Base-by-base conservation (phyloP, 2,113 vertebrate species). In the Eonycteris spelaea region DNA sequence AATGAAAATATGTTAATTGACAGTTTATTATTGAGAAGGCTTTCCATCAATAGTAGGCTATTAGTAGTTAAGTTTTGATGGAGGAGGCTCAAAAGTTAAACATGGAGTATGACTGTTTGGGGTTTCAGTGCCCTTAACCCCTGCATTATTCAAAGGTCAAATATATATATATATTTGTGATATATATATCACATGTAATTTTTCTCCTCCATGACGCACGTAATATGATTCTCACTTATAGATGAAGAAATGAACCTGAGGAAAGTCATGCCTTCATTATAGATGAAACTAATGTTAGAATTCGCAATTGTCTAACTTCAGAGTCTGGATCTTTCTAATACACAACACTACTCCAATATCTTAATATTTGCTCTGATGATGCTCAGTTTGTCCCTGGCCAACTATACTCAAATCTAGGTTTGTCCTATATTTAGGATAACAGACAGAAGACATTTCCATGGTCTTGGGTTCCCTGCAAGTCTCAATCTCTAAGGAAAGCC, bases 311-410 rank as follows among this genome's bases (percentile, higher is more conserved):
- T 65, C 18, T 55, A 33, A 67, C 40, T 8, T 59, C 53, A 86
- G 80, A 86, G 24, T 7, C 59, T 22, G 18, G 12, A 4, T 30
- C 40, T 73, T 48, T 45, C 33, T 48, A n/a, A 57, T 68, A 19
- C 1, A 57, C 0, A 11, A 6, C 18, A 28, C 15, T 35, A 14
- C 5, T 28, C 13, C 24, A 7, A 0, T 19, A 30, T 65, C 61
- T 35, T 59, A 9, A 13, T 61, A 51, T 65, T 38, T 86, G 43
- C 43, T 74, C 4, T 35, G 3, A 33, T 13, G 33, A 57, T 61
- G 30, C 10, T 61, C 55, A 45, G 6, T 55, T 7, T 55, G 26
- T 26, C 16, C 12, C 26, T 3, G 16, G 26, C 15, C 92, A 18
- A 61, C 7, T 9, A 7, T 22, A 18, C 2, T 35, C 15, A 14